phyloP scores from a whole-genome alignment of 2,113 vertebrate species.

The Actenoides lindsayi region DNA sequence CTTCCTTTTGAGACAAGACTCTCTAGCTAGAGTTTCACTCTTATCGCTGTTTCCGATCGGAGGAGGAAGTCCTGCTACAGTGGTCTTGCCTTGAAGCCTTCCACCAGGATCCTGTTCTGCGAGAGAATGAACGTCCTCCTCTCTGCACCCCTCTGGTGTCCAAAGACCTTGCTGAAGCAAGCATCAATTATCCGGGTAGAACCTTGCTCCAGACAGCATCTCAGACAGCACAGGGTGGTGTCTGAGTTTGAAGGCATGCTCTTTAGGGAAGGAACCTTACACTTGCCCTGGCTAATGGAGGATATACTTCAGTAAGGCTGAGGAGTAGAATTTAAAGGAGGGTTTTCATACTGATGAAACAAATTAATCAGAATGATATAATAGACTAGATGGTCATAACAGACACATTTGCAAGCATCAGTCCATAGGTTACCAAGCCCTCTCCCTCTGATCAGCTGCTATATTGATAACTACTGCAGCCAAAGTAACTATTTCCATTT shows the following conservation, averaged over 20 bases:
- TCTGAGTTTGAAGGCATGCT: neutral
- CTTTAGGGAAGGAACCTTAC: neutral
- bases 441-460: neutral
- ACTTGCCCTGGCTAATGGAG: neutral
- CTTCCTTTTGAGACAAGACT: neutral
- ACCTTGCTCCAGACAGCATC: neutral
- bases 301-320: neutral
- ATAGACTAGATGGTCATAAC: neutral
- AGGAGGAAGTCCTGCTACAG: slow-evolving; percentile 69
- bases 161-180: slow-evolving; percentile 43
- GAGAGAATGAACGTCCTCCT: slow-evolving; percentile 39
- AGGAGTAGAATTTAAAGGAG: neutral
- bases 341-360: neutral
- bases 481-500: neutral
- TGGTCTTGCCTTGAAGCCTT: slow-evolving; percentile 53
- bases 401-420: neutral
- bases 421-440: fast-evolving
- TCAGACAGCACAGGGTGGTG: neutral
- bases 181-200: neutral
- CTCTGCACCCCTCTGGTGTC: slow-evolving; percentile 49
- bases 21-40: slow-evolving; percentile 70
- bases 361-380: neutral
- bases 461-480: neutral
- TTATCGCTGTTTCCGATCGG: slow-evolving; percentile 74
- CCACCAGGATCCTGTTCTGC: slow-evolving; percentile 28